Conservation (phyloP, 2,888 invertebrate genomes). For the Adineta ricciae region DNA sequence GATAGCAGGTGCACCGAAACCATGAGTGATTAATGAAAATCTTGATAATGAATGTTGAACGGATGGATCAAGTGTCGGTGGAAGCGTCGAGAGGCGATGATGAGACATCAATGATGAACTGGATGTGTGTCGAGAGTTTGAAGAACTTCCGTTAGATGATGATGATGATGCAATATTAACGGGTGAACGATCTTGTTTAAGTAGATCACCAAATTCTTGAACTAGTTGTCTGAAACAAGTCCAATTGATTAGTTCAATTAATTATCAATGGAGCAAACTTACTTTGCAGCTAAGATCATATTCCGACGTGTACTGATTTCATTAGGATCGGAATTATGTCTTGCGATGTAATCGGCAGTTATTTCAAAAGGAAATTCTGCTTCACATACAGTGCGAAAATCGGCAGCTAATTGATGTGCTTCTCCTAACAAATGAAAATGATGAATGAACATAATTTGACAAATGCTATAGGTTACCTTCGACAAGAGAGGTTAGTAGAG, state of each 20-base stretch:
- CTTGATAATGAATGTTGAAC: slow-evolving; percentile 92
- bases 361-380: slow-evolving; percentile 96
- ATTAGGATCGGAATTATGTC: slow-evolving; percentile 58
- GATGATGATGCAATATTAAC: not conserved
- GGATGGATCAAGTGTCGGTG: slow-evolving; percentile 73
- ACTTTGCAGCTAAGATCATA: slow-evolving; percentile 75
- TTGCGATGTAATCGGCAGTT: slow-evolving; percentile 84
- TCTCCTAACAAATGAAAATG: slow-evolving; percentile 55
- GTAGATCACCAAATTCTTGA: slow-evolving; percentile 90
- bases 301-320: slow-evolving; percentile 47
- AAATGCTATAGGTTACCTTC: slow-evolving; percentile 60
- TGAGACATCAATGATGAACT: not conserved
- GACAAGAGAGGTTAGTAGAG: slow-evolving; percentile 86
- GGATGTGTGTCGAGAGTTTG: not conserved
- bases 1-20: slow-evolving; percentile 94
- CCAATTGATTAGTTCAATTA: not conserved
- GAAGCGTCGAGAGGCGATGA: not conserved
- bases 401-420: slow-evolving; percentile 91
- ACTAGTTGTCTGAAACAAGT: slow-evolving; percentile 64
- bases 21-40: slow-evolving; percentile 94
- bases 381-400: slow-evolving; percentile 96
- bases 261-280: slow-evolving; percentile 38
- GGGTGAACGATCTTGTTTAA: slow-evolving; percentile 92
- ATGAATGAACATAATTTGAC: not conserved
- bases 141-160: not conserved